A percentile compares a stretch with the other conserved stretches of the same genome.
Conservation (phyloP, 23 tunicate genomes). For the Phallusia fumigata region DNA sequence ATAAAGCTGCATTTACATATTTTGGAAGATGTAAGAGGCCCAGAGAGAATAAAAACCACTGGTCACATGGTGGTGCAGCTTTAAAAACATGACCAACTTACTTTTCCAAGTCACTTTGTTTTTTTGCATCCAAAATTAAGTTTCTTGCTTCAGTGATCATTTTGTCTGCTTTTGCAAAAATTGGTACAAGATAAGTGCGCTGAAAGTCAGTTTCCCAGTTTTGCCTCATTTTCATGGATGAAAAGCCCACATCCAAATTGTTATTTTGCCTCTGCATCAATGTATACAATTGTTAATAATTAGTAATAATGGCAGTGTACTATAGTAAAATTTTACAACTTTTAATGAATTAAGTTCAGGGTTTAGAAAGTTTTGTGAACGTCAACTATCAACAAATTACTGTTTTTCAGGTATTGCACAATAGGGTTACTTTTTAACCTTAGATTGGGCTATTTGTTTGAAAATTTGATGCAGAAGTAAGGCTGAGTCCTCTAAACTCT, state of each 20-base stretch:
- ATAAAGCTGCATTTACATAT: too few species aligned
- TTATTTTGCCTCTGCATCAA: background rate
- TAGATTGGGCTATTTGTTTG: background rate
- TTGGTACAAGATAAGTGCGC: slow-evolving; percentile 19
- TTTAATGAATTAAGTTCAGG: too few species aligned
- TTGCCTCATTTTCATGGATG: slow-evolving; percentile 29
- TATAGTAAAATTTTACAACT: too few species aligned
- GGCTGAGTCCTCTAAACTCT: slow-evolving; percentile 34
- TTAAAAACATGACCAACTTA: too few species aligned
- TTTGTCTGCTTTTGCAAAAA: slow-evolving; percentile 39
- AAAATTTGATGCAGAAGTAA: slow-evolving; percentile 36
- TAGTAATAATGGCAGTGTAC: background rate
- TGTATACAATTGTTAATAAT: too few species aligned
- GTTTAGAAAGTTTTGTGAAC: too few species aligned
- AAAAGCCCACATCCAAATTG: background rate
- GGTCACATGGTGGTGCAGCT: too few species aligned
- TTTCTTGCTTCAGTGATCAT: slow-evolving; percentile 34
- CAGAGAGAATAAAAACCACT: too few species aligned
- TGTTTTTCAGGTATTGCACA: too few species aligned
- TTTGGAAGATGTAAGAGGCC: too few species aligned
- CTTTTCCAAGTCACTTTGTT: slow-evolving; percentile 36
- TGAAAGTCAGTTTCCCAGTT: slow-evolving; percentile 54
- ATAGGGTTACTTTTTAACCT: too few species aligned
- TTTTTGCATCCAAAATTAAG: background rate
- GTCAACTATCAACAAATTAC: too few species aligned